Conservation (phyloP, 2,113 vertebrate genomes). For the Rhinogobius similis region DNA sequence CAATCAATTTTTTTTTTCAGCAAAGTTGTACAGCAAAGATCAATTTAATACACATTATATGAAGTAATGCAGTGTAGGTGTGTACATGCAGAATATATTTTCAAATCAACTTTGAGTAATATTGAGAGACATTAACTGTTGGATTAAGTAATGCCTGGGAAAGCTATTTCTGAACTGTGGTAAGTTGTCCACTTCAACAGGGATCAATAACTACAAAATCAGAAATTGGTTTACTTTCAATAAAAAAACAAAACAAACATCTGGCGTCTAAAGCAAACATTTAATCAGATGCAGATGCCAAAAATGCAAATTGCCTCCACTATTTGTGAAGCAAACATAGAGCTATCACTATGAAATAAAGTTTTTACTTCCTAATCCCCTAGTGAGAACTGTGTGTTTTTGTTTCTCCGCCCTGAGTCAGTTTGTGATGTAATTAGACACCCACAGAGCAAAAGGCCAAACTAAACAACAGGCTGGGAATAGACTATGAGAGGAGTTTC, state of each 20-base stretch:
- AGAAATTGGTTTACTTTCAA: slow-evolving; percentile 21
- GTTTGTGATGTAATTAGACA: slow-evolving; percentile 40
- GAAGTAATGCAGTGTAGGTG: too few relatives aligned
- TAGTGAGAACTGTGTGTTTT: slow-evolving; percentile 35
- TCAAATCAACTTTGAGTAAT: too few relatives aligned
- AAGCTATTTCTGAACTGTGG: slow-evolving; percentile 26
- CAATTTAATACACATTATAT: not conserved
- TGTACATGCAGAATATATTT: not conserved
- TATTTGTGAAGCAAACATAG: slow-evolving; percentile 13
- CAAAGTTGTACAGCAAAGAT: not conserved
- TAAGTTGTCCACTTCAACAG: slow-evolving; percentile 22
- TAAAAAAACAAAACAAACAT: too few relatives aligned
- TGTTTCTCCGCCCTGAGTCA: slow-evolving; percentile 36
- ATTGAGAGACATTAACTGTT: not conserved
- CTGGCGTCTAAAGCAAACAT: slow-evolving; percentile 43
- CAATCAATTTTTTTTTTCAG: too few relatives aligned
- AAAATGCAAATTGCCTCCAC: slow-evolving; percentile 22
- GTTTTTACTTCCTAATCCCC: slow-evolving; percentile 41
- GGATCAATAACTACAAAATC: slow-evolving; percentile 39
- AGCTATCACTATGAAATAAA: slow-evolving; percentile 17
- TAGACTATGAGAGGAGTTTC: slow-evolving; percentile 27
- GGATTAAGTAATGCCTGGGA: too few relatives aligned
- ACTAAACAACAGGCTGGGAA: slow-evolving; percentile 46
- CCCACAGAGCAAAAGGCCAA: slow-evolving; percentile 38
- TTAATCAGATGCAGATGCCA: slow-evolving; percentile 40